phyloP scores from a whole-genome alignment of 1,140 invertebrate genomes.

The Drosophila ananassae region DNA sequence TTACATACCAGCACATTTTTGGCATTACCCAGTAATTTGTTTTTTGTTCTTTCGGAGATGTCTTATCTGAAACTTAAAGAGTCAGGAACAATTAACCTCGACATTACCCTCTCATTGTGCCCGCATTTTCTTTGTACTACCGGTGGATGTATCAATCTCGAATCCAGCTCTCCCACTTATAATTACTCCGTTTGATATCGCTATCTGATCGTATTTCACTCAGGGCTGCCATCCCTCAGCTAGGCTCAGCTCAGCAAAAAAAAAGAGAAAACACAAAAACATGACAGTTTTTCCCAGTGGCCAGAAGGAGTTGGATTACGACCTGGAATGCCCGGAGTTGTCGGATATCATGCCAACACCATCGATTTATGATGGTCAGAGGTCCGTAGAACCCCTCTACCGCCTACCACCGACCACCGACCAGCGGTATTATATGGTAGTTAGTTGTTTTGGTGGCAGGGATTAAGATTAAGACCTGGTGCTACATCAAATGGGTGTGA shows the following conservation, averaged over 20 bases:
- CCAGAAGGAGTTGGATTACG: constrained; percentile 24
- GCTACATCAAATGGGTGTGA: constrained; percentile 81
- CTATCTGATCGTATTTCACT: constrained; percentile 43
- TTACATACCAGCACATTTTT: neutral
- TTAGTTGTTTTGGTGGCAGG: constrained; percentile 79
- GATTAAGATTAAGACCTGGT: constrained; percentile 79
- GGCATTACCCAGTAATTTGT: neutral
- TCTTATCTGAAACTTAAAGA: constrained; percentile 33
- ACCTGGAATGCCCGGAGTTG: constrained; percentile 14
- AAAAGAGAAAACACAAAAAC: constrained; percentile 70
- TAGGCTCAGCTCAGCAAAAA: constrained; percentile 2
- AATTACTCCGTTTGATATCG: constrained; percentile 29
- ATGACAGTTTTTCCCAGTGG: constrained; percentile 73
- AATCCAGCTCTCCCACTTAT: constrained; percentile 29
- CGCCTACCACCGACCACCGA: too few species aligned
- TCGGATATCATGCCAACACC: constrained; percentile 62
- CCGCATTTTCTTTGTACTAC: constrained; percentile 19
- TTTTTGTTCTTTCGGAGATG: neutral
- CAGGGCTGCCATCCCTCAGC: constrained; percentile 22
- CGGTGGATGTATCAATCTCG: constrained; percentile 29
- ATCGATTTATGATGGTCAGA: constrained; percentile 65
- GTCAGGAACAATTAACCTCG: constrained; percentile 40
- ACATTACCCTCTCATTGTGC: constrained; percentile 24
- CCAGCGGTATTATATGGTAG: constrained; percentile 57
- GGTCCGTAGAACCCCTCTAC: constrained; percentile 19